These are phyloP conservation scores for Alca torda DNA, from an alignment of 2,797 vertebrate species.

Conservation along the genomic window DNA sequence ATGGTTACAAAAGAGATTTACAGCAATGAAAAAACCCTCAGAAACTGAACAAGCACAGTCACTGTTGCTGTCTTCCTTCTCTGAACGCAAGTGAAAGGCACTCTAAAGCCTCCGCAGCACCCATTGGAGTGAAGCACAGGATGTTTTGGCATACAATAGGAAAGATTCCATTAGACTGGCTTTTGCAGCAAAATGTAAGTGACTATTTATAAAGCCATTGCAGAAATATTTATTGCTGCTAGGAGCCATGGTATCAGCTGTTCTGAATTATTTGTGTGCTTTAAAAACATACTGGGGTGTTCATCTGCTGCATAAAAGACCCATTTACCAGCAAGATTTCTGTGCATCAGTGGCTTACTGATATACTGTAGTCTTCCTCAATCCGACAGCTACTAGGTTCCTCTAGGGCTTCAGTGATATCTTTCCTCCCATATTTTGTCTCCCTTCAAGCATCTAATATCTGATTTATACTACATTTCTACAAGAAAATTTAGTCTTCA, in stretches of 20 bases:
- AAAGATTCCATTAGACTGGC: neutral
- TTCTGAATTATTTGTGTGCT: neutral
- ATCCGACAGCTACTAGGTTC: neutral
- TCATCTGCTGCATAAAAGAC: neutral
- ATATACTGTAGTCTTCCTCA: neutral
- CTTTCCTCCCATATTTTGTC: neutral
- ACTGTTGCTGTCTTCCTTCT: neutral
- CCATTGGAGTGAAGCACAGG: neutral
- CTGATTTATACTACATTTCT: neutral
- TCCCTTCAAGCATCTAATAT: neutral
- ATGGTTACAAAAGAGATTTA: neutral
- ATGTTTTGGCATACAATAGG: neutral
- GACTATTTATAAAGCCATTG: neutral
- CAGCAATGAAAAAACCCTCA: neutral
- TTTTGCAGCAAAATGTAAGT: neutral
- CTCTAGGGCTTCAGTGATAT: neutral
- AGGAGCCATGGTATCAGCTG: neutral
- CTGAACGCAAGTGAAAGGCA: neutral
- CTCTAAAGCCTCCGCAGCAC: neutral
- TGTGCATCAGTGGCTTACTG: neutral
- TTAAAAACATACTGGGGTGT: neutral
- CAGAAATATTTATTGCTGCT: neutral
- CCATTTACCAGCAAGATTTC: neutral
- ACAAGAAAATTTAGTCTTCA: neutral
- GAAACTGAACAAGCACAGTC: neutral